Evolutionary conservation across 2,888 invertebrate genomes (phyloP), one percentile per base, ranked within the genome.

Genomic region (Zygaena filipendulae): DNA sequence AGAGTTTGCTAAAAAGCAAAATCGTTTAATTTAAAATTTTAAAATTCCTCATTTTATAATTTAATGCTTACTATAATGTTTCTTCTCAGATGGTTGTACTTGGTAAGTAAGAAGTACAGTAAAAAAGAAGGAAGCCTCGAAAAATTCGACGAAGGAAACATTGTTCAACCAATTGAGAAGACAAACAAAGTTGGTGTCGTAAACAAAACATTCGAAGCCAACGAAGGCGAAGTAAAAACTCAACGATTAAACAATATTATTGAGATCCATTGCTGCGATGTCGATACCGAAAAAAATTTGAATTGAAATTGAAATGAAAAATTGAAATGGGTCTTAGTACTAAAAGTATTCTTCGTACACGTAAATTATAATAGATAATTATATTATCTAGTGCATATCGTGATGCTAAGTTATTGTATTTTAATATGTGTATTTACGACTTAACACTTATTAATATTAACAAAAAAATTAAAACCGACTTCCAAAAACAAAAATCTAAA

Each of bases 81-180:
- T 25, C 10, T 21, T 79, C 77, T 27, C 59, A 88, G 88, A 30
- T 88, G 88, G 88, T 74, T 88, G 59, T 88, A 88, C 57, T 63
- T 83, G 39, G 86, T 86, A 27, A 85, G 87, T 47, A 84, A 83
- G 46, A 84, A 82, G 47, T 83, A 87, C 29, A 47, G 36, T 12
- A 45, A 46, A 33, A 33, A 45, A 45, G 11, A 35, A 14, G 11
- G 40, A 43, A 16, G 7, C 7, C 4, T 6, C 16, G 7, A 16
- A 16, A 16, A 16, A 16, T 4, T 16, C 14, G 43, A 44, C 23
- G 58, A 47, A 33, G 39, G 36, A 38, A 43, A 42, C 23, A 52
- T 46, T 27, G 43, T 45, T 13, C 51, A 57, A 49, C 36, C 38
- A 19, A 39, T 35, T n/a, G 51, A 48, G 11, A 42, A 44, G 29